A percentile compares a stretch with the other conserved stretches of the same genome.
Evolutionary conservation across 2,113 vertebrate genomes (phyloP).

Genomic region (Shinisaurus crocodilurus): DNA sequence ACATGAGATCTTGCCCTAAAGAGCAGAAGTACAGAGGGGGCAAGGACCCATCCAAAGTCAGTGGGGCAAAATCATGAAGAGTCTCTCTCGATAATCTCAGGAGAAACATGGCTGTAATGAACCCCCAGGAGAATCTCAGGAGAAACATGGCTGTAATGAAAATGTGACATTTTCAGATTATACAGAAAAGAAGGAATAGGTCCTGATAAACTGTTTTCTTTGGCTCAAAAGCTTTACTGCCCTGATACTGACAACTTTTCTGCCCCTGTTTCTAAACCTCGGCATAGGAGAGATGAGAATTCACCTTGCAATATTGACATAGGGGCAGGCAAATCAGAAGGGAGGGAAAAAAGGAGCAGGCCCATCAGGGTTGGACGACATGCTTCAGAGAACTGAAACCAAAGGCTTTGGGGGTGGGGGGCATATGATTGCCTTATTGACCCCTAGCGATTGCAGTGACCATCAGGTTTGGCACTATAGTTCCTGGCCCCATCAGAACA

Average conservation of each 20-base stretch:
- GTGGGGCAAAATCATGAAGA: not conserved
- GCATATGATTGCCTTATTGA: not conserved
- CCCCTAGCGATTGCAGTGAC: not conserved
- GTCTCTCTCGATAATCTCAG: not conserved
- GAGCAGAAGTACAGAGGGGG: not conserved
- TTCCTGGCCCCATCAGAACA: not conserved
- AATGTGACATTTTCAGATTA: not conserved
- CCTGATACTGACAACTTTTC: not conserved
- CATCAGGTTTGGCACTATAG: not conserved
- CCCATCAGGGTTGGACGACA: not conserved
- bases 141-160: not conserved
- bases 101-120: not conserved
- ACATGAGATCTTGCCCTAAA: not conserved
- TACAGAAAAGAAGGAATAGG: not conserved
- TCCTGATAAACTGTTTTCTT: not conserved
- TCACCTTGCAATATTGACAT: too few species aligned
- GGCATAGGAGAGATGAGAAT: too few species aligned
- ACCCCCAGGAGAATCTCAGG: not conserved
- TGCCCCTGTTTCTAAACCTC: not conserved
- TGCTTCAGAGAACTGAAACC: not conserved
- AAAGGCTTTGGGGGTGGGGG: not conserved
- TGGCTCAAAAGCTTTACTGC: not conserved
- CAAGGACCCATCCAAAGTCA: not conserved
- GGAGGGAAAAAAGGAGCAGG: not conserved
- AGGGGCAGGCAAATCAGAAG: not conserved